Evolutionary conservation across 2,888 invertebrate genomes (phyloP).

Genomic region (Abscondita cerata): DNA sequence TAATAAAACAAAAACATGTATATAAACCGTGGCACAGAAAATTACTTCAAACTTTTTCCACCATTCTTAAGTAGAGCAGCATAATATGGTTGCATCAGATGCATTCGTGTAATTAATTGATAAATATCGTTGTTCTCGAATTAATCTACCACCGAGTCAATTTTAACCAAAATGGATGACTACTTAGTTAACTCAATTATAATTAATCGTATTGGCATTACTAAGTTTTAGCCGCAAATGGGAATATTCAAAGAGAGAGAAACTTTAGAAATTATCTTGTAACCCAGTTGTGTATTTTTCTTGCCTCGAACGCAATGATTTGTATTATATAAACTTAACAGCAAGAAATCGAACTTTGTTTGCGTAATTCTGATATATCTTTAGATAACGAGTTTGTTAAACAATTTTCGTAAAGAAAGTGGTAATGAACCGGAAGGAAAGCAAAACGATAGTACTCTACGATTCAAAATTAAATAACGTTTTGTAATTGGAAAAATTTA

Average conservation of each 20-base stretch:
- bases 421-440: no score
- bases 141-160: background rate
- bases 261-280: background rate
- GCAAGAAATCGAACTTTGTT: no score
- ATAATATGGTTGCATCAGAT: no score
- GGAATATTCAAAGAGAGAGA: background rate
- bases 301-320: no score
- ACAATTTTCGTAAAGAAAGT: no score
- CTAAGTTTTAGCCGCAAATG: slow-evolving; percentile 6
- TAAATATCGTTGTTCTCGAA: background rate
- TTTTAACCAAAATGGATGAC: slow-evolving; percentile 7
- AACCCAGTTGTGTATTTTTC: slow-evolving; percentile 1
- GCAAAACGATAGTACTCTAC: no score
- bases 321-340: no score
- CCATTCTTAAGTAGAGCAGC: slow-evolving; percentile 13
- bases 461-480: no score
- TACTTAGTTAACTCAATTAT: slow-evolving; percentile 12
- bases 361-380: no score
- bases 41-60: slow-evolving; percentile 15
- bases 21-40: slow-evolving; percentile 27
- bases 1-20: slow-evolving; percentile 33
- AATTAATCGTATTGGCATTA: slow-evolving; percentile 13
- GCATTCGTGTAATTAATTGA: background rate
- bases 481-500: no score
- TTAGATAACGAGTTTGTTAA: no score